Evolutionary conservation across 2,113 vertebrate species (phyloP), one percentile per base, ranked within the genome.

Genomic region (Gopherus evgoodei): DNA sequence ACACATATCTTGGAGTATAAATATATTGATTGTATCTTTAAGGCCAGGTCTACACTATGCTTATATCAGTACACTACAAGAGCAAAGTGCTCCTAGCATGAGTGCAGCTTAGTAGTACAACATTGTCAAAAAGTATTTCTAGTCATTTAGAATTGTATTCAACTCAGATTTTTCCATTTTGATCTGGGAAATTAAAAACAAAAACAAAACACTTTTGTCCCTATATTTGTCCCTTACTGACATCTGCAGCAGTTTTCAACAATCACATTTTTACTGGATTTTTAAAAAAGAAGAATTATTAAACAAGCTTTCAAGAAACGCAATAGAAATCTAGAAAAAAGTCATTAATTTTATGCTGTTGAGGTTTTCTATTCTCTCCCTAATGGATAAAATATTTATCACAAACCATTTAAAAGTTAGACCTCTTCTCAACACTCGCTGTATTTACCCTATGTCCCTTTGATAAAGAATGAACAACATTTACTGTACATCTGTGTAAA

Each of bases 401-500:
- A 91, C 17, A 95, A 94, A 86, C 75, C 75, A 79, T 35, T 90
- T 92, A 87, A 52, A 97, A 97, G 97, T 96, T 91, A 81, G 38
- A 91, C 35, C 11, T 96, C 88, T 92, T 87, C 72, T 91, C 91
- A 95, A 31, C 27, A 78, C 27, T 92, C 17, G 81, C 91, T 97
- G 22, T 95, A 94, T 96, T 93, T 91, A 95, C 42, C 16, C 8
- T 2, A 0, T 81, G 22, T 91, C 42, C 27, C 78, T 89, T 94
- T 97, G 89, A 94, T 75, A 92, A 42, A 91, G 56, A 94, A 38
- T 75, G 87, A 96, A 86, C 90, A 97, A 95, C 97, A 97, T 96
- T 98, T 97, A 95, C 86, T 62, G 93, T 59, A 87, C 95, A 97
- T 97, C 95, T 97, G 96, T 92, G 91, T 88, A 90, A 94, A 96